phyloP scores from a whole-genome alignment of 2,113 vertebrate species.

The Eolophus roseicapilla region DNA sequence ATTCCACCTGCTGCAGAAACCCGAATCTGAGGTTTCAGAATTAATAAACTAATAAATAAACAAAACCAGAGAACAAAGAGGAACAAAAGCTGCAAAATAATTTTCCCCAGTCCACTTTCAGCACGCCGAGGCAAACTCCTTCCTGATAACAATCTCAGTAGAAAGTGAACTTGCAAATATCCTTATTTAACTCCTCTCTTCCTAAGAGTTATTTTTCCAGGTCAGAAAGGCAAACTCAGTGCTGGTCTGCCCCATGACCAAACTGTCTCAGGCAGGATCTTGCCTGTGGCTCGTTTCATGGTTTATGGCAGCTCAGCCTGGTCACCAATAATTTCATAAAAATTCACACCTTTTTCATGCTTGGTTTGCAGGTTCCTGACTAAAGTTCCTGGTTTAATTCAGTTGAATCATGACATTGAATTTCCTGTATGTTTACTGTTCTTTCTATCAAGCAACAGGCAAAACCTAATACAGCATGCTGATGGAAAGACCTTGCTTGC shows the following conservation, averaged over 20 bases:
- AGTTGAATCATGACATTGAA: not conserved
- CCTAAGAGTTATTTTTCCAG: not conserved
- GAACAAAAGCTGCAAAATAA: not conserved
- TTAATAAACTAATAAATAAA: not conserved
- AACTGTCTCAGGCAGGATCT: not conserved
- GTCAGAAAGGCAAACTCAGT: not conserved
- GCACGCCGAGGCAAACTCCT: not conserved
- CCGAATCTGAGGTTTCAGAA: not conserved
- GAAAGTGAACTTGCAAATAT: not conserved
- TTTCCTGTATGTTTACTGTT: not conserved
- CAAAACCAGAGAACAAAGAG: not conserved
- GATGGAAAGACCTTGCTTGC: not conserved
- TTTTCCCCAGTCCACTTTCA: not conserved
- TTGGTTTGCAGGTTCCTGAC: not conserved
- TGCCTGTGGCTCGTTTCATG: not conserved
- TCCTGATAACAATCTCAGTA: not conserved
- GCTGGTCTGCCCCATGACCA: not conserved
- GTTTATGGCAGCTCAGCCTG: not conserved
- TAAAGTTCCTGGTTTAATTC: not conserved
- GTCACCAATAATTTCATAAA: not conserved
- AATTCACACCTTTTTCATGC: not conserved
- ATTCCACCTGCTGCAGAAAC: not conserved
- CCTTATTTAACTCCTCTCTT: not conserved
- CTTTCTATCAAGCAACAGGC: not conserved
- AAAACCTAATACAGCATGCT: not conserved